phyloP scores from a whole-genome alignment of 1,140 invertebrate genomes.

The Sycobia sp. region DNA sequence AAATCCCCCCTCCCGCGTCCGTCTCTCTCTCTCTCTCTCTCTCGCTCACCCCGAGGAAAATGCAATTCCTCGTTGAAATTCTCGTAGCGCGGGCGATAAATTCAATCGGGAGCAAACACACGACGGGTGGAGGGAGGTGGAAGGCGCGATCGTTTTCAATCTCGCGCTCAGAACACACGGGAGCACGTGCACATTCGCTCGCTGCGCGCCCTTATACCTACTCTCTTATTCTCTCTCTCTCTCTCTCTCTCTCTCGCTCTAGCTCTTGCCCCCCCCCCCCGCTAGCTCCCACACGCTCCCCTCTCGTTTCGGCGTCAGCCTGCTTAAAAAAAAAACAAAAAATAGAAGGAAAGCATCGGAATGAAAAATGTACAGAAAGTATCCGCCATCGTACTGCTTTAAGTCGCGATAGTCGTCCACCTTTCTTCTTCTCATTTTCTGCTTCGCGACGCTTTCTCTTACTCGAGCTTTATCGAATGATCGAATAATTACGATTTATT shows the following conservation, averaged over 20 bases:
- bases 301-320: background rate
- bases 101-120: conserved; percentile 33
- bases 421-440: background rate
- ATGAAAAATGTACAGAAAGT: too few relatives aligned
- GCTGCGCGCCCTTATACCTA: background rate
- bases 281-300: background rate
- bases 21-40: too few relatives aligned
- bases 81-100: conserved; percentile 25
- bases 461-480: conserved; percentile 15
- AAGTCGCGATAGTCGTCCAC: too few relatives aligned
- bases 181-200: conserved; percentile 6
- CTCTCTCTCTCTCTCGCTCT: background rate
- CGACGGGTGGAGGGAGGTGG: background rate
- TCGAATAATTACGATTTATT: conserved; percentile 20
- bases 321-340: background rate
- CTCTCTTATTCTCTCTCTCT: background rate
- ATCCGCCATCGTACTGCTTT: background rate
- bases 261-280: background rate
- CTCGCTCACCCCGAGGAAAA: too few relatives aligned
- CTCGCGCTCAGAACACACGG: conserved; percentile 7
- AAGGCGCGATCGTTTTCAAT: conserved; percentile 24
- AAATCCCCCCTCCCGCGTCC: too few relatives aligned
- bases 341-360: conserved; percentile 2
- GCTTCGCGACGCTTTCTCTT: conserved; percentile 8
- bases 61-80: conserved; percentile 27